Base-by-base conservation (phyloP, 2,888 invertebrate genomes). In the Eumerus sabulonum region DNA sequence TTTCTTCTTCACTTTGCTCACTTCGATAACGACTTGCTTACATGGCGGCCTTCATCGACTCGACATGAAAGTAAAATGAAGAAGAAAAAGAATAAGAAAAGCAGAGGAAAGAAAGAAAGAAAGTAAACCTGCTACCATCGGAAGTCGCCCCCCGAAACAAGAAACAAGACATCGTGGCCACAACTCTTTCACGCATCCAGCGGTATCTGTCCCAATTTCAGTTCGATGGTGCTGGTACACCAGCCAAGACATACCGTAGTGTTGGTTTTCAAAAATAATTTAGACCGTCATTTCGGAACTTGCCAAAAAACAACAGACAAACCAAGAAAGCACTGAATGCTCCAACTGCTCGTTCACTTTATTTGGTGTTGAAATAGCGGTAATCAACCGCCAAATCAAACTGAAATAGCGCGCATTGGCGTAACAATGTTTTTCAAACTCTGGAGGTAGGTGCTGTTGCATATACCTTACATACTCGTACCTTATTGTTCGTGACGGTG, bases 1-100 rank as follows among this genome's bases (percentile, higher is more conserved):
- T 11, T 54, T 51, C 66, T 40, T 66, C 73, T 3, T 40, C 9
- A 4, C 27, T 27, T 27, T 27, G 27, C 2, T 27, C 27, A 14
- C 12, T 53, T 48, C 36, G 18, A 72, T 62, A 77, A 77, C 73
- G 2, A 27, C 27, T 4, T 77, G 67, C 67, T 73, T 77, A 54
- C 73, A 77, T 73, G 73, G 40, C 77, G 73, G 40, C 35, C 44
- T 50, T 64, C 50, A 45, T 47, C 36, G 42, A 5, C 38, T 45
- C 54, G 56, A 60, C 67, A 67, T 77, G 77, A 77, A 77, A 77
- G 77, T 77, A 77, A 77, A 76, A 63, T 44, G 27, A 45, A 27
- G 13, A 47, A 9, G n/a, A 54, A 56, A 54, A 60, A 60, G n/a
- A n/a, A n/a, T n/a, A n/a, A n/a, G n/a, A n/a, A n/a, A n/a, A n/a